These are phyloP conservation scores for Coracopsis vasa DNA, from an alignment of 2,113 vertebrate species.

Conservation along the genomic window DNA sequence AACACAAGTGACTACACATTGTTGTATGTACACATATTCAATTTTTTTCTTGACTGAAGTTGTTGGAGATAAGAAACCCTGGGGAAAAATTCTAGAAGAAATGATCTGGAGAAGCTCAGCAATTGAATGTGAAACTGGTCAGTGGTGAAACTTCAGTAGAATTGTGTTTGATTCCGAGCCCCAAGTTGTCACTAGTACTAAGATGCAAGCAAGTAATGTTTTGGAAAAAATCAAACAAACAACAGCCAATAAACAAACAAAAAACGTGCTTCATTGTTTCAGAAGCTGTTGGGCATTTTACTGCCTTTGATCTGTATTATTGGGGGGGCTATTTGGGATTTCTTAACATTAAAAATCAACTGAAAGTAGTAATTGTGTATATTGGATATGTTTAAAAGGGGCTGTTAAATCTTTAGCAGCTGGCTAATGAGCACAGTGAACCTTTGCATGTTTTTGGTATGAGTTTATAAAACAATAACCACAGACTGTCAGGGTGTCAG, in stretches of 20 bases:
- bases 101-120: slow-evolving; percentile 30
- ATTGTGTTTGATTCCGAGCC: slow-evolving; percentile 61
- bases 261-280: slow-evolving; percentile 59
- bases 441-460: slow-evolving; percentile 91
- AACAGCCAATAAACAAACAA: neutral
- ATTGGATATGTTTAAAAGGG: slow-evolving; percentile 69
- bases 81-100: slow-evolving; percentile 39
- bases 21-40: slow-evolving; percentile 5
- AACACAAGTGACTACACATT: neutral
- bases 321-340: slow-evolving; percentile 44
- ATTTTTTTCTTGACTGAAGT: slow-evolving; percentile 10
- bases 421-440: slow-evolving; percentile 86
- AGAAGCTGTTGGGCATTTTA: slow-evolving; percentile 68
- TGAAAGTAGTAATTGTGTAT: slow-evolving; percentile 40
- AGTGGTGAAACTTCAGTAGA: slow-evolving; percentile 71
- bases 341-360: slow-evolving; percentile 46
- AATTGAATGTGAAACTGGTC: slow-evolving; percentile 44
- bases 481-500: slow-evolving; percentile 88
- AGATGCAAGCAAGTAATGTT: slow-evolving; percentile 41
- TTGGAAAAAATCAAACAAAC: neutral
- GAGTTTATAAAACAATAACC: slow-evolving; percentile 83
- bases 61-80: slow-evolving; percentile 33
- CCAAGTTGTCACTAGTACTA: slow-evolving; percentile 40
- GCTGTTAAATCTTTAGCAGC: slow-evolving; percentile 59
- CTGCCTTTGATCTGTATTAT: slow-evolving; percentile 62